A percentile compares a stretch with the other conserved stretches of the same genome.
Conservation (phyloP, 2,113 vertebrate genomes). For the Megaleporinus macrocephalus region DNA sequence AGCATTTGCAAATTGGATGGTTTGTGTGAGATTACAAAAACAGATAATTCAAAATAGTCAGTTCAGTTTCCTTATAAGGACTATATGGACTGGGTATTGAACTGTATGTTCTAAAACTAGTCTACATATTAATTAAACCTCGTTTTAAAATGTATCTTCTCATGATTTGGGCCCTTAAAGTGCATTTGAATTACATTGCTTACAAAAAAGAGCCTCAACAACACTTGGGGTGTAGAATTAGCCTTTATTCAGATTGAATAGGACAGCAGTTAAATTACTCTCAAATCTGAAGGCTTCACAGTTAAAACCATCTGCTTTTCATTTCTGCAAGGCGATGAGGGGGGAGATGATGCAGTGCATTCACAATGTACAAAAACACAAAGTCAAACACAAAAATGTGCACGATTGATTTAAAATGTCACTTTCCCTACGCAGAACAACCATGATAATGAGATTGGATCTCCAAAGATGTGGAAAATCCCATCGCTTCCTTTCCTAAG, state of each 20-base stretch:
- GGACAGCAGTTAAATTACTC: slow-evolving; percentile 46
- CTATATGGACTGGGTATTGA: too few relatives aligned
- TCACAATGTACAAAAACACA: slow-evolving; percentile 67
- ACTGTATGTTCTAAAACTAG: too few relatives aligned
- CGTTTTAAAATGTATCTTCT: too few relatives aligned
- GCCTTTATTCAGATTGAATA: slow-evolving; percentile 59
- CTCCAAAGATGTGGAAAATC: neutral
- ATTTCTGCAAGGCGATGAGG: slow-evolving; percentile 55
- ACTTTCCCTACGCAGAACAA: slow-evolving; percentile 54
- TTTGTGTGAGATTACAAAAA: too few relatives aligned
- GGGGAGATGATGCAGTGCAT: slow-evolving; percentile 55
- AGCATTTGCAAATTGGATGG: too few relatives aligned
- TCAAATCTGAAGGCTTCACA: slow-evolving; percentile 67
- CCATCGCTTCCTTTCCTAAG: slow-evolving; percentile 33
- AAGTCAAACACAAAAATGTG: slow-evolving; percentile 40
- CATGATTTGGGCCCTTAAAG: too few relatives aligned
- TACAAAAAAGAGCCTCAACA: slow-evolving; percentile 45
- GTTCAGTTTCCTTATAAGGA: too few relatives aligned
- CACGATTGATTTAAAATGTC: slow-evolving; percentile 54
- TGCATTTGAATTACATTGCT: neutral
- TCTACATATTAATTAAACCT: too few relatives aligned
- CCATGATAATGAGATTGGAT: slow-evolving; percentile 11
- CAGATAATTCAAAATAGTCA: too few relatives aligned
- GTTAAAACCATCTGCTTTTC: slow-evolving; percentile 62
- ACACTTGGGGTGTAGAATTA: slow-evolving; percentile 23